These are phyloP conservation scores for Ormyrus nitidulus DNA, from an alignment of 2,888 invertebrate genomes.

Conservation along the genomic window DNA sequence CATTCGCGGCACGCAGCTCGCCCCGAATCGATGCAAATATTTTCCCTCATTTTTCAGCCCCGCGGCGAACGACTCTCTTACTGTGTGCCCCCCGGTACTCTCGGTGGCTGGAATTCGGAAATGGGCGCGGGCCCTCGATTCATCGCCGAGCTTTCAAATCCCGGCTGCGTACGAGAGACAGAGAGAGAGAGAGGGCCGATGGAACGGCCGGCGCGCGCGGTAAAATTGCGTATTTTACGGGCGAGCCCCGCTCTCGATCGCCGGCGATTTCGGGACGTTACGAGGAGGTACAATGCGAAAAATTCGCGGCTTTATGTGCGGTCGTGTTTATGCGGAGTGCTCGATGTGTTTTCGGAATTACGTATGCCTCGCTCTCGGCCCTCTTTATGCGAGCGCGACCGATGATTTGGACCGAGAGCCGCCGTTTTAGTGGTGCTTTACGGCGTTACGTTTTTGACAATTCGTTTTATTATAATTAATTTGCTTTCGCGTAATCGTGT, in stretches of 20 bases:
- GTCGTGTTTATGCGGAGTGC: conserved; percentile 1
- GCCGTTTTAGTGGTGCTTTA: too few species aligned
- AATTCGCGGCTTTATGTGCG: too few species aligned
- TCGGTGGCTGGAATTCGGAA: conserved; percentile 12
- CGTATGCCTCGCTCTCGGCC: background rate
- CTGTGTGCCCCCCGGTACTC: background rate
- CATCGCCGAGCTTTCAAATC: too few species aligned
- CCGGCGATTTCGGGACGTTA: background rate
- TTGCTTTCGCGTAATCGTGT: too few species aligned
- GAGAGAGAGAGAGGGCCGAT: too few species aligned
- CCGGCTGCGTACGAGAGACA: too few species aligned
- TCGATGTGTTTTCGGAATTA: conserved; percentile 2
- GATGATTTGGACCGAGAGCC: background rate
- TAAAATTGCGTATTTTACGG: too few species aligned
- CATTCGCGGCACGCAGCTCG: conserved; percentile 14
- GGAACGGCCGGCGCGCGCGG: too few species aligned
- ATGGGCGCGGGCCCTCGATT: too few species aligned
- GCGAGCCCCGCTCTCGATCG: background rate
- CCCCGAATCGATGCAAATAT: conserved; percentile 37
- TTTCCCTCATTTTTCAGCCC: conserved; percentile 41
- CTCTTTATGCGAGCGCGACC: background rate
- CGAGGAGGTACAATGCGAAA: too few species aligned
- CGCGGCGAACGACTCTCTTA: background rate
- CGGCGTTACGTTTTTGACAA: too few species aligned
- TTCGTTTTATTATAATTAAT: too few species aligned